These are phyloP conservation scores for Campopleginae sp. DNA, from an alignment of 2,888 invertebrate species.

Conservation along the genomic window DNA sequence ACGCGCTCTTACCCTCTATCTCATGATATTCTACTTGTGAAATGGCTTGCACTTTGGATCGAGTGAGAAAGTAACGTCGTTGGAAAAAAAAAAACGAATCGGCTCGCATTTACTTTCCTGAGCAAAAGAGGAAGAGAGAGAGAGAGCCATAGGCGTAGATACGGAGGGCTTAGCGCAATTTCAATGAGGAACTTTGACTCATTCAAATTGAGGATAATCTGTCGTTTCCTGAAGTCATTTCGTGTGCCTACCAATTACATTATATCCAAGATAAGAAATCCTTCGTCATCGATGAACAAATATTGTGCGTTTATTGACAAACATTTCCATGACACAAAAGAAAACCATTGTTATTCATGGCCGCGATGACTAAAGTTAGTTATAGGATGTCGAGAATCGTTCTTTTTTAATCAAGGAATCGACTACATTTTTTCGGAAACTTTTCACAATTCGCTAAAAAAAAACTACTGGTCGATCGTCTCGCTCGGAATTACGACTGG, in stretches of 20 bases:
- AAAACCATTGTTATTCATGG: background rate
- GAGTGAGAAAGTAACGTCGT: conserved; percentile 45
- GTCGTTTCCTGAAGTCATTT: background rate
- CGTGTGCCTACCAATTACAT: background rate
- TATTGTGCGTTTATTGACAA: background rate
- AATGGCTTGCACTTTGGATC: background rate
- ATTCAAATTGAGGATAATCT: background rate
- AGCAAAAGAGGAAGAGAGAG: background rate
- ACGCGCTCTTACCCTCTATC: background rate
- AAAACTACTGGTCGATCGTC: background rate
- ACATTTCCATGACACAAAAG: background rate
- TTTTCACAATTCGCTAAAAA: background rate
- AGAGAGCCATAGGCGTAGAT: conserved; percentile 55
- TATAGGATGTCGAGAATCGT: conserved; percentile 30
- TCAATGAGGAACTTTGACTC: background rate
- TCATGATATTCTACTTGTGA: background rate
- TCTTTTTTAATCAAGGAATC: background rate
- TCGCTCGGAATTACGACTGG: background rate
- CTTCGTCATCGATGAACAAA: background rate
- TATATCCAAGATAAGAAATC: background rate
- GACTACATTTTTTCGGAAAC: background rate
- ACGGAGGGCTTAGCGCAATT: background rate
- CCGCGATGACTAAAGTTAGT: conserved; percentile 38
- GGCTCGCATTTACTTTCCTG: conserved; percentile 9
- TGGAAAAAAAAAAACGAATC: conserved; percentile 1